Percentiles rank a stretch among this genome's conserved stretches.
Evolutionary conservation across 64 coral and sea anemone genomes (phyloP).

Genomic region (Montipora capricornis): DNA sequence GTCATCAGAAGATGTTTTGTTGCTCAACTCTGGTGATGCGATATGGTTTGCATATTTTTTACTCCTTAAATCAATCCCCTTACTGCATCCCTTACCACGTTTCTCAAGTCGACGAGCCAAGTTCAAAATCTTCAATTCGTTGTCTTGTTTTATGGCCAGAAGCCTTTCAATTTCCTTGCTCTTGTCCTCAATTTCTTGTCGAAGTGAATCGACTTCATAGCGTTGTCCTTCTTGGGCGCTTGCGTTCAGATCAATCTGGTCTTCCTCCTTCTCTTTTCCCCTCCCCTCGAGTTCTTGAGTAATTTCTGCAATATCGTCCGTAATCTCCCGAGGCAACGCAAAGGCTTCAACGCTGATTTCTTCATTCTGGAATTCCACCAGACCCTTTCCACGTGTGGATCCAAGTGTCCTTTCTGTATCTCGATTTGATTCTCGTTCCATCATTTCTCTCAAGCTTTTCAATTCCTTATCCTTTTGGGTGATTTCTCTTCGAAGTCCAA

Average conservation of each 20-base stretch:
- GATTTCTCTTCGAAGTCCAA: constrained; percentile 59
- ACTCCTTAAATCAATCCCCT: not conserved
- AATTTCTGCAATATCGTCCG: not conserved
- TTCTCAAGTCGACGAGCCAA: constrained; percentile 19
- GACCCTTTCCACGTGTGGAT: constrained; percentile 35
- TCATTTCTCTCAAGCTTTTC: not conserved
- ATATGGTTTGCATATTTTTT: not conserved
- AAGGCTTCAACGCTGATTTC: constrained; percentile 64
- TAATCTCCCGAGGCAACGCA: constrained; percentile 68
- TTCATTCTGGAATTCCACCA: constrained; percentile 67
- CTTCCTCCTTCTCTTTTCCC: not conserved
- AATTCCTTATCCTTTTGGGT: constrained; percentile 31
- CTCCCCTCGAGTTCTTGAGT: not conserved
- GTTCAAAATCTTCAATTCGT: constrained; percentile 1
- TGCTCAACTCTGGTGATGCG: not conserved
- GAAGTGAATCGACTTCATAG: constrained; percentile 60
- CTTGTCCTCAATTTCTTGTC: constrained; percentile 63
- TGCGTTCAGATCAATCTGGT: not conserved
- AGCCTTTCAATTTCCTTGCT: constrained; percentile 78
- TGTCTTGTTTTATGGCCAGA: constrained; percentile 53
- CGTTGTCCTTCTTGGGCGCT: not conserved
- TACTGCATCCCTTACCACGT: not conserved
- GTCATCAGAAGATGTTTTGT: not conserved
- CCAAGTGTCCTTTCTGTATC: not conserved
- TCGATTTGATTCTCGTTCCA: not conserved